Percentiles rank a stretch among this genome's conserved stretches.
phyloP scores from a whole-genome alignment of 2,888 invertebrate species.

The Onthophagus sagittarius region DNA sequence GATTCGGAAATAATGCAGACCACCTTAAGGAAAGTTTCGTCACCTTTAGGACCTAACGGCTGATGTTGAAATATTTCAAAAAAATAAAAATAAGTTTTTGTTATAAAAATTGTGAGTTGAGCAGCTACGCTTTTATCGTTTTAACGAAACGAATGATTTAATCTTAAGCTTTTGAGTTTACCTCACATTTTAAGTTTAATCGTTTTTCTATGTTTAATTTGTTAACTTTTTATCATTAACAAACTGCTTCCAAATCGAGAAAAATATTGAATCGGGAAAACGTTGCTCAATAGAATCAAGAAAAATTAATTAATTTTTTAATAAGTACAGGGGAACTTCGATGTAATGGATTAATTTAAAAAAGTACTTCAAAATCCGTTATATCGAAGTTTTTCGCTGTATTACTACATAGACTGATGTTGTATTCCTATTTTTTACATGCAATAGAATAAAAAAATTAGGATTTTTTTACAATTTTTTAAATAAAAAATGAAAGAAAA shows the following conservation, averaged over 20 bases:
- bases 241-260: not conserved
- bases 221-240: not conserved
- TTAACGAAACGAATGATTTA: not conserved
- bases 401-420: not conserved
- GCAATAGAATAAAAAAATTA: not conserved
- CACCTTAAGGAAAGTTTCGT: conserved; percentile 36
- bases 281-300: not conserved
- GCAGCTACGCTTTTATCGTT: not conserved
- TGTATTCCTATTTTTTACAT: not conserved
- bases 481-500: not conserved
- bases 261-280: too few species aligned
- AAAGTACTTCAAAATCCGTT: too few species aligned
- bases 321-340: not conserved
- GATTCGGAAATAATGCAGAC: conserved; percentile 33
- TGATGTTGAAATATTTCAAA: conserved; percentile 29
- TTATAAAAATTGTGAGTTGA: not conserved
- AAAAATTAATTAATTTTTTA: not conserved
- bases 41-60: conserved; percentile 44
- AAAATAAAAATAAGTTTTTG: too few species aligned
- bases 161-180: too few species aligned
- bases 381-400: too few species aligned
- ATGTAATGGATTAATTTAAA: not conserved
- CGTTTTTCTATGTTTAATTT: too few species aligned
- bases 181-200: too few species aligned
- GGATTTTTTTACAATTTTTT: not conserved